Conservation (phyloP, 1,140 invertebrate species). For the Anastatus disparis region DNA sequence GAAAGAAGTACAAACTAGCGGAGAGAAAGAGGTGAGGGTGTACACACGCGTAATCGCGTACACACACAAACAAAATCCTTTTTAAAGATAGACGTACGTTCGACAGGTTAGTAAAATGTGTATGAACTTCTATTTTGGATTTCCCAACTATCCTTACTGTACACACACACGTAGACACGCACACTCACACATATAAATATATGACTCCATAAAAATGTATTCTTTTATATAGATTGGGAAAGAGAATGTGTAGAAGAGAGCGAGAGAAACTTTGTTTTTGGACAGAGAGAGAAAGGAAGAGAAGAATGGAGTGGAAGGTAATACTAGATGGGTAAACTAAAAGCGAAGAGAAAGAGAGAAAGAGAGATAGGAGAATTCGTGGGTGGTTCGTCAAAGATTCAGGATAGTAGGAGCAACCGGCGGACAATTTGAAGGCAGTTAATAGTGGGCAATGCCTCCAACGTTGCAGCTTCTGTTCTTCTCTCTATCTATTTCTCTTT, state of each 20-base stretch:
- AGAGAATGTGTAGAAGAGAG: too few species aligned
- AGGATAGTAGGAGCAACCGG: constrained; percentile 5
- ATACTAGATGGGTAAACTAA: too few species aligned
- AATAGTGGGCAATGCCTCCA: constrained; percentile 30
- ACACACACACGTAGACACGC: too few species aligned
- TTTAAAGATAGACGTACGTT: not conserved
- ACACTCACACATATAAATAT: not conserved
- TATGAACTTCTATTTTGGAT: not conserved
- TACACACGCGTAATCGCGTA: too few species aligned
- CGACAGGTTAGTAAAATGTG: not conserved
- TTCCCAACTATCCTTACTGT: too few species aligned
- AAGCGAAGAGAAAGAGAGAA: too few species aligned
- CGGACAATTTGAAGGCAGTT: constrained; percentile 37
- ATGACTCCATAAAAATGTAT: not conserved
- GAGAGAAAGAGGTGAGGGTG: too few species aligned
- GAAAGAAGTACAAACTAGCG: too few species aligned
- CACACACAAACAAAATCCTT: too few species aligned
- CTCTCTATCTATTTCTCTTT: not conserved
- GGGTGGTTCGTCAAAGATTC: constrained; percentile 28
- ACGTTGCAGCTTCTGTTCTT: not conserved
- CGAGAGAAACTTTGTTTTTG: not conserved
- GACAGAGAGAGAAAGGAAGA: too few species aligned
- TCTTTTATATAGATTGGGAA: not conserved
- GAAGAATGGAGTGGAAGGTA: too few species aligned
- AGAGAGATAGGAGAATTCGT: not conserved